A percentile compares a stretch with the other conserved stretches of the same genome.
phyloP scores from a whole-genome alignment of 2,797 vertebrate species.

The Apodemus agrarius region DNA sequence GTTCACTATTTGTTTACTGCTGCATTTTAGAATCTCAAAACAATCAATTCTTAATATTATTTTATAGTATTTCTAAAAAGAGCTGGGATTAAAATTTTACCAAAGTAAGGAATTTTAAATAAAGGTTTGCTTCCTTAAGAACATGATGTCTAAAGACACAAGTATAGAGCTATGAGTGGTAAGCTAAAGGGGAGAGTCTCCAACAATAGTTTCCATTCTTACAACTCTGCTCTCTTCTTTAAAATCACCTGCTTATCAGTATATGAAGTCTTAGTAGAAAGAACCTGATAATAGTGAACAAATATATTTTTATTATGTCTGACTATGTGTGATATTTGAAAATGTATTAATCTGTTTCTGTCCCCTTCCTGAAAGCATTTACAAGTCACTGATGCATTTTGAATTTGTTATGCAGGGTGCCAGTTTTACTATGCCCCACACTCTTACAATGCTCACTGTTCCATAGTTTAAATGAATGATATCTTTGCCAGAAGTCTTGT shows the following conservation, averaged over 20 bases:
- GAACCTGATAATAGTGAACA: constrained; percentile 9
- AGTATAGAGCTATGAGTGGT: background rate
- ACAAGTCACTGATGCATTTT: constrained; percentile 60
- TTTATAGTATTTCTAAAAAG: constrained; percentile 40
- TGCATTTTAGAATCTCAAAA: constrained; percentile 33
- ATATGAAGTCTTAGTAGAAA: constrained; percentile 6
- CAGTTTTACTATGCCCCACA: constrained; percentile 70
- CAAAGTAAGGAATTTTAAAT: constrained; percentile 1
- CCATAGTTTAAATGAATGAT: constrained; percentile 69
- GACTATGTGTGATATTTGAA: constrained; percentile 66
- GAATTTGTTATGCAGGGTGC: constrained; percentile 53
- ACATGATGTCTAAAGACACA: background rate
- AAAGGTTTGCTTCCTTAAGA: constrained; percentile 52
- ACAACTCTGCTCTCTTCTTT: background rate
- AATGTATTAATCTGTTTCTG: constrained; percentile 65
- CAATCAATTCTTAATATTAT: constrained; percentile 32
- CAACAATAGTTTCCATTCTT: background rate
- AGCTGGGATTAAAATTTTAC: background rate
- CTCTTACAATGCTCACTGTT: constrained; percentile 45
- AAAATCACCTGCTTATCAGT: constrained; percentile 32
- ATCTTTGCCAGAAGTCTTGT: constrained; percentile 65
- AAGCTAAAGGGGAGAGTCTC: background rate
- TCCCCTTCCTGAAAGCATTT: constrained; percentile 63
- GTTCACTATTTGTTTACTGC: background rate
- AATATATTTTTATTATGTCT: constrained; percentile 1